Conservation (phyloP, 1,140 invertebrate species). For the Leptopilina clavipes region DNA sequence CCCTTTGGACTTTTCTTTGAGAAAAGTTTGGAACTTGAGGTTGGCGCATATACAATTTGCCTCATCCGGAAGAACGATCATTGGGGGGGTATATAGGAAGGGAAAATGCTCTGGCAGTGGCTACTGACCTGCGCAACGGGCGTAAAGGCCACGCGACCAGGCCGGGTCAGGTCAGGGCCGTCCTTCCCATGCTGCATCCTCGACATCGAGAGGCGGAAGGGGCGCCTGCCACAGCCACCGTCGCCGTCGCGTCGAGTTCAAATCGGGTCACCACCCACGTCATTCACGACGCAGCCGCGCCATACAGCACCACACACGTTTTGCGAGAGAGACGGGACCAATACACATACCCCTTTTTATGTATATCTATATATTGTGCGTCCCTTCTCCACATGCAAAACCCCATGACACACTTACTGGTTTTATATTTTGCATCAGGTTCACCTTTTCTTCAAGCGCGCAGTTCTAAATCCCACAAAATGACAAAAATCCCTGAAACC, state of each 20-base stretch:
- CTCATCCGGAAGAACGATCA: not conserved
- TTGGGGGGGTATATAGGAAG: not conserved
- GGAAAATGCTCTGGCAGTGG: constrained; percentile 44
- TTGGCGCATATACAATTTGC: not conserved
- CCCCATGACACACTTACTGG: constrained; percentile 34
- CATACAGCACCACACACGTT: constrained; percentile 41
- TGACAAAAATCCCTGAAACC: too few relatives aligned
- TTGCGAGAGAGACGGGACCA: not conserved
- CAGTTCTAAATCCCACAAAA: too few relatives aligned
- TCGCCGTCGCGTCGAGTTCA: constrained; percentile 50
- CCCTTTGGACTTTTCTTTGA: not conserved
- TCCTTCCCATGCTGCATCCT: constrained; percentile 51
- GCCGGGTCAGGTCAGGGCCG: constrained; percentile 63
- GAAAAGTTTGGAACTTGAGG: not conserved
- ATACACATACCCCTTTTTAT: not conserved
- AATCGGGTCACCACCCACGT: constrained; percentile 62
- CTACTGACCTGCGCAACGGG: constrained; percentile 63
- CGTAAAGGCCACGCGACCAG: constrained; percentile 56
- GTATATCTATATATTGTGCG: too few relatives aligned
- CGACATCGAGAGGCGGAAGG: constrained; percentile 54
- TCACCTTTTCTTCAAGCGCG: not conserved
- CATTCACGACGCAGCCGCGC: constrained; percentile 48
- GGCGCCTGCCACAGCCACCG: constrained; percentile 41
- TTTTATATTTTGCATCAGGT: not conserved
- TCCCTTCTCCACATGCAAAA: constrained; percentile 2